A percentile compares a stretch with the other conserved stretches of the same genome.
Conservation (phyloP, 2,888 invertebrate genomes). For the Sussaba pulchella region DNA sequence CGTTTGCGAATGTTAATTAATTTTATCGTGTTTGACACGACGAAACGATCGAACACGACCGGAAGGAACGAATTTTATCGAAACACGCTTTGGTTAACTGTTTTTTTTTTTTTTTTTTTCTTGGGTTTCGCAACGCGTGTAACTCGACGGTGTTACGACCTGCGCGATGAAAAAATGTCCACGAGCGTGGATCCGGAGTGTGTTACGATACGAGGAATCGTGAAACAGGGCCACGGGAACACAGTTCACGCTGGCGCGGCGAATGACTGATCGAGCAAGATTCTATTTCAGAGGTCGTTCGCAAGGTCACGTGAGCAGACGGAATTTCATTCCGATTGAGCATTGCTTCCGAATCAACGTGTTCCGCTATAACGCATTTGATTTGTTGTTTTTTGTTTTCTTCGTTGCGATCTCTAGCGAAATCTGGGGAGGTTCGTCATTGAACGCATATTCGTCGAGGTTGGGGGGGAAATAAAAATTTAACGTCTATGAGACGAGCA, state of each 20-base stretch:
- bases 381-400: background rate
- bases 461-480: background rate
- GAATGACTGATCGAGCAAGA: constrained; percentile 53
- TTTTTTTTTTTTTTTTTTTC: constrained; percentile 12
- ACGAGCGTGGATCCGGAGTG: constrained; percentile 20
- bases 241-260: constrained; percentile 43
- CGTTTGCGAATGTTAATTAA: constrained; percentile 13
- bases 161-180: constrained; percentile 52
- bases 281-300: constrained; percentile 80
- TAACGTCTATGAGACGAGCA: background rate
- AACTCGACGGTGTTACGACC: constrained; percentile 34
- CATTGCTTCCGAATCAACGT: constrained; percentile 11
- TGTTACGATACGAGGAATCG: constrained; percentile 22
- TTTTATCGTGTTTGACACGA: constrained; percentile 12
- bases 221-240: constrained; percentile 43
- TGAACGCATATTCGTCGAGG: background rate
- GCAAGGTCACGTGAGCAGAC: constrained; percentile 80
- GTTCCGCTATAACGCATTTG: constrained; percentile 12
- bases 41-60: constrained; percentile 1
- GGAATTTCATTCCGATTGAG: constrained; percentile 13
- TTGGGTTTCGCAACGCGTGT: constrained; percentile 12
- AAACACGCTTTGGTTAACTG: background rate
- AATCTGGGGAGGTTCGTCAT: constrained; percentile 13
- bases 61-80: constrained; percentile 6
- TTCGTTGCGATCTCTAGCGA: constrained; percentile 29